These are phyloP conservation scores for Trichacis sp. DNA, from an alignment of 2,888 invertebrate species.

Conservation along the genomic window DNA sequence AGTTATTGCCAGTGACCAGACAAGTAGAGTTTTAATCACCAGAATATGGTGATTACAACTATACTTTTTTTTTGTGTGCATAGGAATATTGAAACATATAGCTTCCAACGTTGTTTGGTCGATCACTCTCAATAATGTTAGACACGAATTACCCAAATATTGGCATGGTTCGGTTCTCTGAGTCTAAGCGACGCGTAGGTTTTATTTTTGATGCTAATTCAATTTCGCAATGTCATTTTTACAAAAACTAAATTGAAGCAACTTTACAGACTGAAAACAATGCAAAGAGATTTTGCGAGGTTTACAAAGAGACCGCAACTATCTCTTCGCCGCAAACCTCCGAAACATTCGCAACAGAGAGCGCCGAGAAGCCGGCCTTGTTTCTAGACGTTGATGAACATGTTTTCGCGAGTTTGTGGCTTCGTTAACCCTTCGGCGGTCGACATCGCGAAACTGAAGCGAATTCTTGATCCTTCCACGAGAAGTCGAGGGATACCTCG, in stretches of 20 bases:
- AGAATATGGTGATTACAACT: no score
- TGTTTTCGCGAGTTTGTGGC: constrained; percentile 40
- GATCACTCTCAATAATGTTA: no score
- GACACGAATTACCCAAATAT: no score
- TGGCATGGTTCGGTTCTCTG: no score
- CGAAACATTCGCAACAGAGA: constrained; percentile 29
- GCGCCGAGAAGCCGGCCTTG: constrained; percentile 43
- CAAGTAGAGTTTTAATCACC: no score
- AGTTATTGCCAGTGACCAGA: no score
- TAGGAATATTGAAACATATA: no score
- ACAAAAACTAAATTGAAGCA: background rate
- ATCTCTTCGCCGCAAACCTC: constrained; percentile 41
- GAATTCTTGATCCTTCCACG: constrained; percentile 21
- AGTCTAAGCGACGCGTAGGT: no score
- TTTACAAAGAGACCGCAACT: constrained; percentile 47
- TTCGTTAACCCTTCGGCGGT: constrained; percentile 24
- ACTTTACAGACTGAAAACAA: background rate
- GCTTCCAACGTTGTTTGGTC: no score
- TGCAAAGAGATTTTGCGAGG: constrained; percentile 11
- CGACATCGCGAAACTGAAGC: constrained; percentile 23
- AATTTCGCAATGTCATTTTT: background rate
- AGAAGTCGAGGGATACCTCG: constrained; percentile 1
- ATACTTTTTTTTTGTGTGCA: no score
- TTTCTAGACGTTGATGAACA: constrained; percentile 53
- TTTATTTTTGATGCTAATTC: background rate